Evolutionary conservation across 30 jellyfish, hydroid and myxozoan species (phyloP), one percentile per base, ranked within the genome.

Genomic region (Sanderia malayensis): DNA sequence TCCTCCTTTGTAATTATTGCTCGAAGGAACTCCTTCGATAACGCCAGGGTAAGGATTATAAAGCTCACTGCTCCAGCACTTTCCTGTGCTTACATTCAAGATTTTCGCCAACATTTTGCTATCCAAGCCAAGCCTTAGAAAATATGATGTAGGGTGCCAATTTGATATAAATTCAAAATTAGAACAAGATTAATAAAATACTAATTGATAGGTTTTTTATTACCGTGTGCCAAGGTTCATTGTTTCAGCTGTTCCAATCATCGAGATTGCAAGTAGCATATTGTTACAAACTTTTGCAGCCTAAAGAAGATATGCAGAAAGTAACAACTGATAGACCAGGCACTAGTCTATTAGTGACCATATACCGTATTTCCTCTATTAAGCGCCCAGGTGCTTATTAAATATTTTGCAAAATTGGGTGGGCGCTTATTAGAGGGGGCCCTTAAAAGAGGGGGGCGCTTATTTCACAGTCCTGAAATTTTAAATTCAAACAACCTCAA

Each of bases 11-110:
- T 93, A 93, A 67, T 93, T 70, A 47, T 93, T 93, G 81, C 95
- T 68, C 8, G 99, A 85, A 13, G 99, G 99, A n/a, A 93, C 96
- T 18, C 96, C 96, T 19, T 93, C 96, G 21, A 93, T 37, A n/a
- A 93, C 99, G 17, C 99, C 99, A 31, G 99, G 99, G 74, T 89
- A 79, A 55, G 99, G 99, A 46, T 93, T 93, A 67, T 93, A 93
- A 0, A 86, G 32, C 33, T 93, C 99, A 55, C 99, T 93, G 57
- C 97, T 86, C 99, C 99, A 93, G 66, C 99, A 93, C 22, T 96
- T 79, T 18, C 99, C 99, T 18, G 99, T 75, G 65, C 99, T 93
- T 67, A 74, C 87, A 64, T 93, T 93, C 52, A 93, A 71, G 20
- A 93, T 93, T 37, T 76, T 83, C 0, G 99, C 99, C 67, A 93